Conservation (phyloP, 2,888 invertebrate genomes). For the Holacanthella duospinosa region DNA sequence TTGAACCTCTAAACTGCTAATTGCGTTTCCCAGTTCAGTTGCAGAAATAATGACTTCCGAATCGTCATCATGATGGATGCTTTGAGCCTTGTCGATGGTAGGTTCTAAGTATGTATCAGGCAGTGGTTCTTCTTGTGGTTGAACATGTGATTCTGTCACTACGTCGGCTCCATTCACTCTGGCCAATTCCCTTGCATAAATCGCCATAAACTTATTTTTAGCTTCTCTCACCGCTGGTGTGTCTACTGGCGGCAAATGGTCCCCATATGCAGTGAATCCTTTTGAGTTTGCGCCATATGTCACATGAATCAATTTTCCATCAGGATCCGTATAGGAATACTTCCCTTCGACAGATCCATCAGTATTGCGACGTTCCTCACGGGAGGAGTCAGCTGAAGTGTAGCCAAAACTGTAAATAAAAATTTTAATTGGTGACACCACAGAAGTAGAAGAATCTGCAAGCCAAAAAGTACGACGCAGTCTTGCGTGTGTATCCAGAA, state of each 20-base stretch:
- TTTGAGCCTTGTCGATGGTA: too few species aligned
- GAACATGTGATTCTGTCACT: too few species aligned
- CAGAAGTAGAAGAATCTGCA: not conserved
- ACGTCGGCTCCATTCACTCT: not conserved
- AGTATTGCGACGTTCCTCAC: conserved; percentile 1
- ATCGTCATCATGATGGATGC: too few species aligned
- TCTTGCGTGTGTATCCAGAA: too few species aligned
- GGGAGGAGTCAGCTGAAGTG: not conserved
- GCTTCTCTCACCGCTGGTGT: conserved; percentile 3
- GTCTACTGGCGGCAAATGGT: not conserved
- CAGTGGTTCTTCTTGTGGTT: not conserved
- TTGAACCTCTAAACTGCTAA: too few species aligned
- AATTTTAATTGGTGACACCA: not conserved
- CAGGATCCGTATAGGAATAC: conserved; percentile 4
- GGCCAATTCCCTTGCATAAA: conserved; percentile 1
- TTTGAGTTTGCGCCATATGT: not conserved
- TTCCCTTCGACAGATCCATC: conserved; percentile 5
- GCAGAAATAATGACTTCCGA: too few species aligned
- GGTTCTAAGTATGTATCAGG: not conserved
- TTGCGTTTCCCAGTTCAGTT: too few species aligned
- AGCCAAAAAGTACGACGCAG: too few species aligned
- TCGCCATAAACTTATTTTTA: not conserved
- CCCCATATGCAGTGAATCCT: conserved; percentile 3
- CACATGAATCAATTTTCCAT: conserved; percentile 6
- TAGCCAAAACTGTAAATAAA: not conserved